Evolutionary conservation across 2,888 invertebrate species (phyloP), one percentile per base, ranked within the genome.

Genomic region (Seladonia tumulorum): DNA sequence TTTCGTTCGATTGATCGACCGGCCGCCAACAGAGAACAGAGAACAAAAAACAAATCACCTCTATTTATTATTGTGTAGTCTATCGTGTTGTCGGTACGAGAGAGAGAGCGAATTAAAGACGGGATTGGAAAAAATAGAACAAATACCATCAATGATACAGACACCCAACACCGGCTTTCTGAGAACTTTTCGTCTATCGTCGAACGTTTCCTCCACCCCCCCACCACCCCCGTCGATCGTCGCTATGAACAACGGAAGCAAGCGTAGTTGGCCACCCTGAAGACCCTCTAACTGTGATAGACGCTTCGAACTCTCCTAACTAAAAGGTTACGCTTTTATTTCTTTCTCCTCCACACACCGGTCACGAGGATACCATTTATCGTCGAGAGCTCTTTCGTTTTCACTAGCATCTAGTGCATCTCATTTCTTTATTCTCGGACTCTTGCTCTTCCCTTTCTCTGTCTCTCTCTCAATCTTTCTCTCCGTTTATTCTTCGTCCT

Each of bases 241-340:
- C 66, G 66, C 22, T 57, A 57, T 4, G 35, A 39, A 35, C 66
- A 22, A 12, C 68, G 18, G 39, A 68, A 25, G 10, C 49, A 49
- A 66, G 63, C n/a, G n/a, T 47, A 68, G 49, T n/a, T 35, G 57
- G 71, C 74, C 45, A 25, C 76, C 45, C 45, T 47, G 60, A 35
- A 81, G 68, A 66, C 53, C 57, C 39, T 22, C 70, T 57, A 76
- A 45, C 71, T 70, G 35, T 66, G 68, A 63, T 81, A 79, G 80
- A 70, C 72, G 79, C 87, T 49, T 79, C 35, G 73, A 83, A 77
- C 47, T 18, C 75, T 82, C 68, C 74, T 77, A 83, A 87, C 81
- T 4, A 57, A n/a, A n/a, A 57, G 68, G 81, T 77, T 77, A 76
- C 71, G 86, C 86, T 63, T 76, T 47, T 82, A n/a, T n/a, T 79